These are phyloP conservation scores for Lamellibrachia luymesi DNA, from an alignment of 1,140 invertebrate genomes.

Conservation along the genomic window DNA sequence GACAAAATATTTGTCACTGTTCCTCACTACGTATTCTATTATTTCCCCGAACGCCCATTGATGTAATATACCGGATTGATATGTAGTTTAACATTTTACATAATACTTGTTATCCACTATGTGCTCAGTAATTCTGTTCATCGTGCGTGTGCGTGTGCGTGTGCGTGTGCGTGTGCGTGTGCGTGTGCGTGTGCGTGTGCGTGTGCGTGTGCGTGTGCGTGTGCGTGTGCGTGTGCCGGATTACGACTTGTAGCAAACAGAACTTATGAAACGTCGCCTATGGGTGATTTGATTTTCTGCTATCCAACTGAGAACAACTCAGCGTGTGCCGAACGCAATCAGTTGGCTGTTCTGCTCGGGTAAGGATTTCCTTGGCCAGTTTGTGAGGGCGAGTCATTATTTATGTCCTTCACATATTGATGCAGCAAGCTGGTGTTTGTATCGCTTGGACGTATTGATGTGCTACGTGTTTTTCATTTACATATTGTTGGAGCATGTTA, in stretches of 20 bases:
- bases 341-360: background rate
- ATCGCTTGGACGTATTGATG: background rate
- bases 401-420: background rate
- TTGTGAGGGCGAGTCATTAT: background rate
- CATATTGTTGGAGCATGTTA: background rate
- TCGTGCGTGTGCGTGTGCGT: background rate
- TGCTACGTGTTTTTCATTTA: background rate
- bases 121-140: too few relatives aligned
- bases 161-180: background rate
- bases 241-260: background rate
- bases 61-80: too few relatives aligned
- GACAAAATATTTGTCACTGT: too few relatives aligned
- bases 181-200: background rate
- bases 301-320: background rate
- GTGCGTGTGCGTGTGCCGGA: background rate
- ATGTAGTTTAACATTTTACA: too few relatives aligned
- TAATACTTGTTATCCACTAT: too few relatives aligned
- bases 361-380: too few relatives aligned
- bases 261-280: background rate
- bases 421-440: background rate
- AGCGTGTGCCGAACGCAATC: background rate
- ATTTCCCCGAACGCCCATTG: too few relatives aligned
- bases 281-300: background rate
- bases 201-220: background rate
- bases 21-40: too few relatives aligned